A percentile compares a stretch with the other conserved stretches of the same genome.
Evolutionary conservation across 2,797 vertebrate genomes (phyloP).

Genomic region (Syncerus caffer): DNA sequence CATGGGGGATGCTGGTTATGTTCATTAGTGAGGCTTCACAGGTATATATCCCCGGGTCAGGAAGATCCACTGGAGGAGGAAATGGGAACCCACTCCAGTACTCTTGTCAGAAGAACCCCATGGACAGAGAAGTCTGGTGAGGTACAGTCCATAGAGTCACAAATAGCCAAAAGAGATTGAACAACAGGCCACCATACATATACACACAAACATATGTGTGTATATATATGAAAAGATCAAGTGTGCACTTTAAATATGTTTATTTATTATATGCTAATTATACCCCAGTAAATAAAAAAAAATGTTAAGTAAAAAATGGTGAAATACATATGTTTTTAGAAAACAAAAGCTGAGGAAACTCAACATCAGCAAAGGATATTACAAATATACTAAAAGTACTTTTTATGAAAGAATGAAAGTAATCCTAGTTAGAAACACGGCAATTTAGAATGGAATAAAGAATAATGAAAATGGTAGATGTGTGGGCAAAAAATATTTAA

Average conservation of each 20-base stretch:
- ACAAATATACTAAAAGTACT: neutral
- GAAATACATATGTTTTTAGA: neutral
- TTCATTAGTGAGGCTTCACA: neutral
- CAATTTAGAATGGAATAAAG: neutral
- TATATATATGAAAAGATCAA: neutral
- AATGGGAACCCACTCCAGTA: neutral
- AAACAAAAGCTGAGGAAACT: neutral
- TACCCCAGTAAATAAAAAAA: neutral
- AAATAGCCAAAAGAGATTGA: neutral
- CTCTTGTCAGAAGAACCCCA: neutral
- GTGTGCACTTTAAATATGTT: neutral
- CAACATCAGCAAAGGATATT: neutral
- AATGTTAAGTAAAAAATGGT: neutral
- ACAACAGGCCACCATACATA: neutral
- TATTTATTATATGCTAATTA: neutral
- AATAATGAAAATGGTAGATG: neutral
- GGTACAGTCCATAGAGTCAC: neutral
- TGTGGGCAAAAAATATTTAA: neutral
- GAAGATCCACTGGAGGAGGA: neutral
- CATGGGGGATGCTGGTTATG: neutral
- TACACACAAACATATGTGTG: neutral
- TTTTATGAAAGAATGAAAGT: neutral
- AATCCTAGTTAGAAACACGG: neutral
- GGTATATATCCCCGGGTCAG: neutral
- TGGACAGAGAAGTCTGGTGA: neutral